A percentile compares a stretch with the other conserved stretches of the same genome.
Conservation (phyloP, 2,888 invertebrate genomes). For the Rhimphoctona megacephalus region DNA sequence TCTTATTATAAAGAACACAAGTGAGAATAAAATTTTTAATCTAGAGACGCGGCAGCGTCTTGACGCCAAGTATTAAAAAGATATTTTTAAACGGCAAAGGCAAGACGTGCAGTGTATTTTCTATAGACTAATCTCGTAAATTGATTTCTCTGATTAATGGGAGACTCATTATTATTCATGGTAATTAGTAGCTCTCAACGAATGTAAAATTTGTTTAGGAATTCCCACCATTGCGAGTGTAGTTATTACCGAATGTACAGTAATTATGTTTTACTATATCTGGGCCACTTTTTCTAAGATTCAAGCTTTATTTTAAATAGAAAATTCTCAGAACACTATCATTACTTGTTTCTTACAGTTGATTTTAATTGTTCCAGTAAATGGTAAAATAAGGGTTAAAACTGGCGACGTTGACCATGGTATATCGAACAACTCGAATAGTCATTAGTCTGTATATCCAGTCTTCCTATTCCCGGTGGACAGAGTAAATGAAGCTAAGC, state of each 20-base stretch:
- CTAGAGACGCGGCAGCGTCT: background rate
- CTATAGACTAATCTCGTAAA: background rate
- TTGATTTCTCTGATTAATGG: background rate
- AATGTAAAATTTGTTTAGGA: background rate
- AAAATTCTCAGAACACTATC: background rate
- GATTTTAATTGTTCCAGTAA: background rate
- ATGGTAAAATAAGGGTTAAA: background rate
- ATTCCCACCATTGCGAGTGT: background rate
- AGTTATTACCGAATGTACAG: background rate
- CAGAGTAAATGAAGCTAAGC: slow-evolving; percentile 42
- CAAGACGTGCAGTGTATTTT: too few relatives aligned
- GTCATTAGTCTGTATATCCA: slow-evolving; percentile 13
- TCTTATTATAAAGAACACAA: background rate
- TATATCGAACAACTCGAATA: slow-evolving; percentile 25
- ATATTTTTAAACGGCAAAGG: too few relatives aligned
- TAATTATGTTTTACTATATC: background rate
- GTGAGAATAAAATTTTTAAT: background rate
- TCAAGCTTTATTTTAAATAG: background rate
- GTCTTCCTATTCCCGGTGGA: background rate
- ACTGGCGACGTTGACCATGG: slow-evolving; percentile 4
- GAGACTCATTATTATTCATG: background rate
- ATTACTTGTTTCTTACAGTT: background rate
- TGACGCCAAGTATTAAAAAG: too few relatives aligned
- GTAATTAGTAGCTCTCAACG: background rate
- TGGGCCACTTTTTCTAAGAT: background rate